Base-by-base conservation (phyloP, 2,888 invertebrate species). In the Torymus tubicola region DNA sequence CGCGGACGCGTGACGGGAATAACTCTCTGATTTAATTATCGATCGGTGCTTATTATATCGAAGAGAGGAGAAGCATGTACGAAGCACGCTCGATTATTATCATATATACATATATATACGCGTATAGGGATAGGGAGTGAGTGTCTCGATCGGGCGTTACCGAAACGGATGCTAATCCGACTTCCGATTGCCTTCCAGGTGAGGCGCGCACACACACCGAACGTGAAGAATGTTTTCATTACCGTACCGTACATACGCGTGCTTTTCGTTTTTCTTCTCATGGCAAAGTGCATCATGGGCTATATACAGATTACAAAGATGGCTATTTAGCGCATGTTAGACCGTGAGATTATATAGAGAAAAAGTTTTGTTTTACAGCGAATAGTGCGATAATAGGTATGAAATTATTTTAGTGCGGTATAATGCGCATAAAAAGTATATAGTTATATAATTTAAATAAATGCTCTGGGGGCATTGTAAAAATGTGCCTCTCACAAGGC, bases 11-110 rank as follows among this genome's bases (percentile, higher is more conserved):
- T 90, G 90, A 90, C 88, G 88, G 85, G 90, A 90, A 90, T 90
- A 89, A 89, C 87, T 90, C 87, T 87, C 85, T 87, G 88, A 89
- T 90, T 90, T 89, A 90, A 90, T 90, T 90, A 90, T 88, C 87
- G 87, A 89, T 89, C 87, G 85, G 85, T 84, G 85, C 84, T 85
- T 85, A 85, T 87, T 86, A 86, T 86, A 84, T 80, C 83, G 76
- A 73, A 79, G 74, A 24, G 53, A 52, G 70, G n/a, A 61, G 31
- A 11, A 73, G 64, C 68, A 71, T 72, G 60, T 42, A 42, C 10
- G 8, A 42, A 8, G 42, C 10, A 21, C 42, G 55, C 42, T 61
- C 64, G 68, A 81, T 83, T 81, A 81, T 74, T 79, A 79, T 81
- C 61, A 12, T 58, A 12, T 31, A 4, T 14, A 10, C 13, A 21